These are phyloP conservation scores for Cataglyphis rosenhaueri DNA, from an alignment of 2,888 invertebrate genomes.

Conservation along the genomic window DNA sequence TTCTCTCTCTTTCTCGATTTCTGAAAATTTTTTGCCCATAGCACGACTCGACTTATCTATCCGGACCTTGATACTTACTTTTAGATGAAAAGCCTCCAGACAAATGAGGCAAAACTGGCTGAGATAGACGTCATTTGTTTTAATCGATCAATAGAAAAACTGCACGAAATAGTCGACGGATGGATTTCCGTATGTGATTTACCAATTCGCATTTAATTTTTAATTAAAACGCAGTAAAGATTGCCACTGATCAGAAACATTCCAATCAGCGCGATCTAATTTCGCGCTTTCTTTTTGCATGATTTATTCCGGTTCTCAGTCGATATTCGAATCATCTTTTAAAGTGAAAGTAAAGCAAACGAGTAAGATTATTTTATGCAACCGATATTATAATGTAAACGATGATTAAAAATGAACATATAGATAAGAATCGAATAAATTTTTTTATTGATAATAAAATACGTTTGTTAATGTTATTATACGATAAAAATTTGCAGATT, in stretches of 20 bases:
- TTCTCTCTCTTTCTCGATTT: not conserved
- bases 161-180: conserved; percentile 28
- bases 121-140: conserved; percentile 7
- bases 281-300: conserved; percentile 21
- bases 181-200: conserved; percentile 14
- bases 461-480: not conserved
- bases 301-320: conserved; percentile 22
- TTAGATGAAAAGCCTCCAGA: conserved; percentile 57
- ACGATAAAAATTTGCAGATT: not conserved
- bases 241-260: not conserved
- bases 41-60: conserved; percentile 59
- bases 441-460: too few species aligned
- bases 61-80: conserved; percentile 57
- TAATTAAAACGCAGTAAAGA: conserved; percentile 39
- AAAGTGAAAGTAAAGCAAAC: not conserved
- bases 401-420: not conserved
- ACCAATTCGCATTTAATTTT: conserved; percentile 19
- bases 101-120: conserved; percentile 62
- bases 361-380: not conserved
- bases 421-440: not conserved
- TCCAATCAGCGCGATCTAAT: conserved; percentile 1
- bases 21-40: not conserved
- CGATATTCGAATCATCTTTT: not conserved
- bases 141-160: conserved; percentile 50
- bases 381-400: not conserved